Conservation (phyloP, 2,797 vertebrate species). For the Netta rufina region DNA sequence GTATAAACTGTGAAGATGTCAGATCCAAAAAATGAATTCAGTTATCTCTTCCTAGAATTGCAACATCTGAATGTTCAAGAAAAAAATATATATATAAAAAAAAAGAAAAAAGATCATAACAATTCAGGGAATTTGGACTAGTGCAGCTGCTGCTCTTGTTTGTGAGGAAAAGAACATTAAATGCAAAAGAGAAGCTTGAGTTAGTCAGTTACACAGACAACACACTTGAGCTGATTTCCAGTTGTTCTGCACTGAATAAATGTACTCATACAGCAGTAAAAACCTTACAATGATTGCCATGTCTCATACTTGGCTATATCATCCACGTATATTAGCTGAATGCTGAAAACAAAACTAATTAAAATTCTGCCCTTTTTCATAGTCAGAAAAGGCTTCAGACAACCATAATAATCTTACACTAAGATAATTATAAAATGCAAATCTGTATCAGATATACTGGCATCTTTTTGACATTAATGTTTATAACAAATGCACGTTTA, state of each 20-base stretch:
- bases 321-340: neutral
- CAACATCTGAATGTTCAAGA: neutral
- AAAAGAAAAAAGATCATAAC: neutral
- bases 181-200: conserved; percentile 3
- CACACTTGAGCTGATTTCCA: conserved; percentile 36
- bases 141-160: conserved; percentile 26
- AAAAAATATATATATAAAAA: neutral
- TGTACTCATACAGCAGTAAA: conserved; percentile 15
- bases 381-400: conserved; percentile 51
- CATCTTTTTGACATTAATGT: neutral
- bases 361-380: conserved; percentile 52
- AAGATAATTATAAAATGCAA: conserved; percentile 60
- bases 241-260: conserved; percentile 48
- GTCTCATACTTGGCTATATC: conserved; percentile 8
- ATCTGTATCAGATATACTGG: neutral
- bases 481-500: neutral
- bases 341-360: conserved; percentile 59
- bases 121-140: neutral
- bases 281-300: neutral
- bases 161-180: conserved; percentile 22
- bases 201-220: neutral
- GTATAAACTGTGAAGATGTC: neutral
- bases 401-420: neutral
- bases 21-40: neutral
- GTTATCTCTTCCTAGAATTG: neutral